phyloP scores from a whole-genome alignment of 2,113 vertebrate species.

The Nothoprocta perdicaria region DNA sequence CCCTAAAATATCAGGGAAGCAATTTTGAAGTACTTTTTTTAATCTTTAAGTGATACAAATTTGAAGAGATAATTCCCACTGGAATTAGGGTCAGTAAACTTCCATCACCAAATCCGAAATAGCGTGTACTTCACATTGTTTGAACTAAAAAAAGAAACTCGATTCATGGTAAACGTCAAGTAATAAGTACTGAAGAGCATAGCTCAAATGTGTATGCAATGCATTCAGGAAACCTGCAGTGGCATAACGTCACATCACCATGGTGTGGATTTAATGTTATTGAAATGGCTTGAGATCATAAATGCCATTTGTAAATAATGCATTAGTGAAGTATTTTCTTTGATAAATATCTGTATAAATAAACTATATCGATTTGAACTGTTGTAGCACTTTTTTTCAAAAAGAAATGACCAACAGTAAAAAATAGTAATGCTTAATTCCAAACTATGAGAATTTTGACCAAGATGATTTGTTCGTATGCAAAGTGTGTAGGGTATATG shows the following conservation, averaged over 20 bases:
- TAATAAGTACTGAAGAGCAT: not conserved
- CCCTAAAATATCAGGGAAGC: not conserved
- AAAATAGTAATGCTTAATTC: not conserved
- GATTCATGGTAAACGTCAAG: not conserved
- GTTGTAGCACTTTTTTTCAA: not conserved
- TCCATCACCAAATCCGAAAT: not conserved
- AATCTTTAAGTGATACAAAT: not conserved
- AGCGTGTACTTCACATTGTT: not conserved
- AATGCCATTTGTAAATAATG: not conserved
- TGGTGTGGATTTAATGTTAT: not conserved
- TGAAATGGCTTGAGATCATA: not conserved
- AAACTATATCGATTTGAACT: not conserved
- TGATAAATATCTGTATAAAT: not conserved
- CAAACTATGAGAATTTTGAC: too few relatives aligned
- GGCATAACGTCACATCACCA: not conserved
- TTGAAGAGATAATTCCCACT: not conserved
- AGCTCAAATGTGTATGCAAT: not conserved
- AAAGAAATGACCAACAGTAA: not conserved
- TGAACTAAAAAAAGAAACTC: not conserved
- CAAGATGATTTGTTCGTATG: not conserved
- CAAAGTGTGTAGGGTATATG: not conserved
- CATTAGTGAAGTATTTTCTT: not conserved
- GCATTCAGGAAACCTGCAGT: not conserved
- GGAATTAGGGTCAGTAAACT: not conserved
- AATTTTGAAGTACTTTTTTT: not conserved